Conservation (phyloP, 2,113 vertebrate species). For the Chrysemys picta region DNA sequence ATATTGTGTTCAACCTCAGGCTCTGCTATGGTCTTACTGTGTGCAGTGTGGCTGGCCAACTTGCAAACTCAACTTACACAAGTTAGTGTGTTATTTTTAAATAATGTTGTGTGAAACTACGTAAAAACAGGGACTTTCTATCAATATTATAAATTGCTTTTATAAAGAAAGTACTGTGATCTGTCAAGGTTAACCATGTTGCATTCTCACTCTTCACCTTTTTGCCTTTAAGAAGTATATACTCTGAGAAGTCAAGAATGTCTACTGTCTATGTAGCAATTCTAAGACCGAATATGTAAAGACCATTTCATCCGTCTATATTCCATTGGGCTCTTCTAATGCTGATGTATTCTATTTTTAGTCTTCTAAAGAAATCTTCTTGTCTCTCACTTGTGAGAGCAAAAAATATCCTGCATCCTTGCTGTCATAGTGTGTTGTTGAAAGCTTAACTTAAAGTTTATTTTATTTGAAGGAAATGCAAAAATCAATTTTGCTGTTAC, state of each 20-base stretch:
- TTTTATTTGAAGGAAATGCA: not conserved
- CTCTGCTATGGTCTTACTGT: fast-evolving
- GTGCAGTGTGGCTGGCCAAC: not conserved
- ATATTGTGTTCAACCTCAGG: not conserved
- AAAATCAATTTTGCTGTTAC: not conserved
- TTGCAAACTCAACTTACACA: not conserved
- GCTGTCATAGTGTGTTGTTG: not conserved
- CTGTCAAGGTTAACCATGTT: not conserved
- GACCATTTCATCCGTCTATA: not conserved
- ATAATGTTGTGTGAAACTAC: not conserved
- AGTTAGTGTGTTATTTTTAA: not conserved
- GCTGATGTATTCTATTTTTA: not conserved
- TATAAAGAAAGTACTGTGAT: not conserved
- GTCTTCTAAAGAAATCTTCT: not conserved
- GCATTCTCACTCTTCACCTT: not conserved
- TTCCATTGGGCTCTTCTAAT: not conserved
- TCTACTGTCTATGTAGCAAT: not conserved
- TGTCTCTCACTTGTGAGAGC: not conserved
- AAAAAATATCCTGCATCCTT: not conserved
- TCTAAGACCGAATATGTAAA: not conserved
- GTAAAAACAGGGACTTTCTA: not conserved
- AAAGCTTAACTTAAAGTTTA: not conserved
- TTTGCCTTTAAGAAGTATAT: not conserved
- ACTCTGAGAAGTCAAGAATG: not conserved
- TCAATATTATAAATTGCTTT: not conserved